Evolutionary conservation across 2,888 invertebrate species (phyloP), one percentile per base, ranked within the genome.

Genomic region (Trachelus iudaicus): DNA sequence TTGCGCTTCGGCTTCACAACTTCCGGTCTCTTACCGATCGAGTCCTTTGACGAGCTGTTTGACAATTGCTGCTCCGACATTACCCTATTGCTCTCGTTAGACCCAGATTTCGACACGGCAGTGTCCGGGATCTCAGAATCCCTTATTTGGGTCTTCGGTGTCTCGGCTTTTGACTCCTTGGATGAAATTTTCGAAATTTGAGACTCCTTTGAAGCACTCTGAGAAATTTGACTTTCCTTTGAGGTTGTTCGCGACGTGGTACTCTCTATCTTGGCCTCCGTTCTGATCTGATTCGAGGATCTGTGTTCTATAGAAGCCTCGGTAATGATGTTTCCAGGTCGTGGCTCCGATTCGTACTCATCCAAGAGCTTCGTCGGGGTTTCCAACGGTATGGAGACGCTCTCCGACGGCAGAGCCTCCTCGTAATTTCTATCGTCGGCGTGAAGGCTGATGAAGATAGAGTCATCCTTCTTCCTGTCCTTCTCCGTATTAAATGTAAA

Each of bases 301-400:
- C 86, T 87, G 69, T 90, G 87, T 82, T 91, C 91, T 76, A 91
- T 91, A n/a, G 90, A 90, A 1, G 86, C 91, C 77, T 91, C 87
- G 34, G 90, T 91, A 33, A 91, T 86, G 76, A 90, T 89, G 31
- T 81, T 88, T 69, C 76, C 81, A 34, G 71, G 15, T 75, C 79
- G 83, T 0, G 83, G 87, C 73, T 87, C 88, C 35, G 84, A 84
- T 31, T 91, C 90, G 79, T 90, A 89, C 34, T 90, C 90, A 79
- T 91, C 90, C 73, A 90, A 75, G 4, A 90, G 73, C 71, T 90
- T 89, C 34, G 90, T 90, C 37, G 91, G 91, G 0, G 90, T 90
- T 81, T 90, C 89, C 34, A 89, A 40, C 0, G 91, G 90, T 78
- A 90, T 91, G 31, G 90, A 89, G 11, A 90, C 88, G 79, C 89